Evolutionary conservation across 2,888 invertebrate species (phyloP).

Genomic region (Pollenia griseotomentosa): DNA sequence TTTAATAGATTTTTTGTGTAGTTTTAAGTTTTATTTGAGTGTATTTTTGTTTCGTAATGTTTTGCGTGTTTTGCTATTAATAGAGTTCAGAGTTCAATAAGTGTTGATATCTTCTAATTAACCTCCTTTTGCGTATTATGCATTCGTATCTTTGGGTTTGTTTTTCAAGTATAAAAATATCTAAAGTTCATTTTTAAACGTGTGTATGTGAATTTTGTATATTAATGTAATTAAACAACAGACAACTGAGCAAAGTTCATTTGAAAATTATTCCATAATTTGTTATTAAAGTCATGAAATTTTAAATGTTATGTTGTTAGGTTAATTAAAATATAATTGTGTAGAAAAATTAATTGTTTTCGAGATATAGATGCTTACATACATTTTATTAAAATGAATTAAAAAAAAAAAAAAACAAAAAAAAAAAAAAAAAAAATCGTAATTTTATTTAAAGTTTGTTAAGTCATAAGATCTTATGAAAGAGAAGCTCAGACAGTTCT

Average conservation of each 20-base stretch:
- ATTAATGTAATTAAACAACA: slow-evolving; percentile 20
- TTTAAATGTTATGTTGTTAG: too few relatives aligned
- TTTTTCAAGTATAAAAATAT: slow-evolving; percentile 1
- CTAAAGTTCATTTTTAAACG: slow-evolving; percentile 30
- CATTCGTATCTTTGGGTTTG: neutral
- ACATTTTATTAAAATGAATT: too few relatives aligned
- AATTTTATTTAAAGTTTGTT: too few relatives aligned
- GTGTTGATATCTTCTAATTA: slow-evolving; percentile 64
- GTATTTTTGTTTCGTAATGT: slow-evolving; percentile 9
- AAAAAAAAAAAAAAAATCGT: too few relatives aligned
- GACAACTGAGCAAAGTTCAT: slow-evolving; percentile 51
- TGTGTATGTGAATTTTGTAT: neutral
- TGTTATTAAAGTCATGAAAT: slow-evolving; percentile 42
- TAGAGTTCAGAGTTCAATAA: slow-evolving; percentile 66
- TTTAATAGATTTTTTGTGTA: slow-evolving; percentile 11
- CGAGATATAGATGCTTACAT: too few relatives aligned
- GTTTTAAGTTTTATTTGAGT: neutral
- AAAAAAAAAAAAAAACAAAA: too few relatives aligned
- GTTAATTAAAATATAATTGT: too few relatives aligned
- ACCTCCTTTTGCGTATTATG: slow-evolving; percentile 43
- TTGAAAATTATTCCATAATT: slow-evolving; percentile 56
- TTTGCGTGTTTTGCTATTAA: slow-evolving; percentile 54
- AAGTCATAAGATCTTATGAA: too few relatives aligned
- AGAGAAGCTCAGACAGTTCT: too few relatives aligned
- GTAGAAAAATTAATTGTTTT: too few relatives aligned